Conservation (phyloP, 2,113 vertebrate genomes). For the Rattus rattus region DNA sequence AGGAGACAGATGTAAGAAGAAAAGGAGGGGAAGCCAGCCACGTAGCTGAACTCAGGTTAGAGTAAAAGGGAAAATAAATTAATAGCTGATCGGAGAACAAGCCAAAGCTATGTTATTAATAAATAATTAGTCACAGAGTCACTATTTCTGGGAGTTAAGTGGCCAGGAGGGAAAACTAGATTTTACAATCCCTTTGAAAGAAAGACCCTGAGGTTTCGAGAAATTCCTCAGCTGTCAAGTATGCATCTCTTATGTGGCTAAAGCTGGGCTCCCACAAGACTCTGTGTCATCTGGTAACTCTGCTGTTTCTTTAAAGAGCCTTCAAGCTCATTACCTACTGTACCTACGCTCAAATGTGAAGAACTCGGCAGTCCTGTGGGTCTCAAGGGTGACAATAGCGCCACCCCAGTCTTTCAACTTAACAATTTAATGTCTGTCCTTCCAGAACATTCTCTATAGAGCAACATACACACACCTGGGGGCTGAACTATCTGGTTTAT, state of each 20-base stretch:
- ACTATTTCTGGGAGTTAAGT: too few relatives aligned
- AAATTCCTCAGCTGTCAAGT: neutral
- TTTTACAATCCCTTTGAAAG: neutral
- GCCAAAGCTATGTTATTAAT: too few relatives aligned
- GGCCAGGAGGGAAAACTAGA: too few relatives aligned
- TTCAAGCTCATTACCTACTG: fast-evolving
- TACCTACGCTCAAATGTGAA: neutral
- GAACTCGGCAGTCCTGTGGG: neutral
- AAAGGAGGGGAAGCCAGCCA: too few relatives aligned
- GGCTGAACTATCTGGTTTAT: neutral
- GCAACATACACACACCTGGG: too few relatives aligned
- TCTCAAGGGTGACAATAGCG: neutral
- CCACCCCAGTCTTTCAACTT: neutral
- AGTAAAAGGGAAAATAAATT: too few relatives aligned
- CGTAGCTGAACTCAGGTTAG: too few relatives aligned
- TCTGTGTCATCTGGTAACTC: too few relatives aligned
- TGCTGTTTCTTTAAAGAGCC: neutral
- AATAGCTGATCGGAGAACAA: too few relatives aligned
- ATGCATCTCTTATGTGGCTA: neutral
- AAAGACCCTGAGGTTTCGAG: neutral
- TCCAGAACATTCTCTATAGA: neutral
- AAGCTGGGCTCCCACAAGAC: too few relatives aligned
- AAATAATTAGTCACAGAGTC: too few relatives aligned
- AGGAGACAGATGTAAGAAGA: too few relatives aligned
- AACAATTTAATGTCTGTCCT: neutral